Evolutionary conservation across 1,140 invertebrate species (phyloP), one percentile per base, ranked within the genome.

Genomic region (Hydropsyche tenuis): DNA sequence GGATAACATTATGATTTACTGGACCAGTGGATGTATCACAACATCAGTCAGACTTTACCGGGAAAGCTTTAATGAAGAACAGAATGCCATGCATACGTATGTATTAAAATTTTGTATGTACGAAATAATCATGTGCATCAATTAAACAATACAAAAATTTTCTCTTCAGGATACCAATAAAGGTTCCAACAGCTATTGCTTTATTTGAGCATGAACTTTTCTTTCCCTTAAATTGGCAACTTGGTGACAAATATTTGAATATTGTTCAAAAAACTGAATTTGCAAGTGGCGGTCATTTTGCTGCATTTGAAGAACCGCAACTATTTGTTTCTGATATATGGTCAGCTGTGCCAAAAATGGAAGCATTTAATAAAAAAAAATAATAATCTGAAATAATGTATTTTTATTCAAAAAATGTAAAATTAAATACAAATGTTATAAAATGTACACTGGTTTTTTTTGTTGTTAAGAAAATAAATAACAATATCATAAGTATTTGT

Each of bases 1-100:
- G 5, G 95, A 96, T 74, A 95, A 96, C 79, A 79, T 97, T 0
- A 96, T 95, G 92, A 82, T 96, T 64, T 97, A 97, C 80, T 97
- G 94, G 90, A 79, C 91, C 0, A 91, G 90, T 0, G 89, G 89
- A 73, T 90, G 89, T 0, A 92, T 95, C 1, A 93, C 91, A 0
- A 91, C 92, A 0, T 93, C 93, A 0, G 84, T 89, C 80, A 85
- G 95, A 72, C 82, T 94, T 7, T 96, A 95, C 76, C 84, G 91
- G 20, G 93, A 95, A 81, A 81, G 79, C 0, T 86, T 91, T 46
- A 86, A 69, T 14, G 80, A 80, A 12, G 80, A 79, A 0, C 80
- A 86, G 14, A 70, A 80, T 0, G 76, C 66, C 0, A 72, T 87
- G 30, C 78, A 82, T 25, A 11, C 5, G 56, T 60, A 11, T 14